Evolutionary conservation across 2,888 invertebrate genomes (phyloP).

Genomic region (Trissolcus japonicus): DNA sequence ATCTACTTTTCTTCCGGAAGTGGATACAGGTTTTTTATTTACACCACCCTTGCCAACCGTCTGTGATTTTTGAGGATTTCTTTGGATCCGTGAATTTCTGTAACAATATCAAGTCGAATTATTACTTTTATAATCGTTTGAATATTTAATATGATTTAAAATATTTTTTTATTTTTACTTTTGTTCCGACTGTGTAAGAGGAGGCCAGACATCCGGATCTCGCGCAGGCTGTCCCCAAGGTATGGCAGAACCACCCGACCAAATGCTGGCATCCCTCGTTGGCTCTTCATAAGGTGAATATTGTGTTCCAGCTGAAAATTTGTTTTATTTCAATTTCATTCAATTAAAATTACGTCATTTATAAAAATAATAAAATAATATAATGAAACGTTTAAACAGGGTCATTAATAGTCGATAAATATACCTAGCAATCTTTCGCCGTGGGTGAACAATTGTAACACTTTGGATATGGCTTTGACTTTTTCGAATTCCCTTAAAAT

Average conservation of each 20-base stretch:
- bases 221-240: constrained; percentile 78
- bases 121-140: too few relatives aligned
- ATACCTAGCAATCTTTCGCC: constrained; percentile 76
- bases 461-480: constrained; percentile 88
- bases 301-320: constrained; percentile 65
- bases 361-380: not conserved
- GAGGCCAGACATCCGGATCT: constrained; percentile 93
- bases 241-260: constrained; percentile 81
- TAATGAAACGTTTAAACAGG: too few relatives aligned
- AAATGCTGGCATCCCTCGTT: constrained; percentile 87
- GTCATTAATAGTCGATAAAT: not conserved
- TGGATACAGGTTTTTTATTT: constrained; percentile 71
- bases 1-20: constrained; percentile 71
- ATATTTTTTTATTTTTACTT: constrained; percentile 75
- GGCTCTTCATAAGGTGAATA: constrained; percentile 79
- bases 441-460: constrained; percentile 85
- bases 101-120: constrained; percentile 1
- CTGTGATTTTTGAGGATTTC: constrained; percentile 67
- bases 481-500: constrained; percentile 93
- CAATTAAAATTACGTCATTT: not conserved
- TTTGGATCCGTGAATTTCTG: constrained; percentile 72
- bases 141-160: too few relatives aligned
- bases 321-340: constrained; percentile 1
- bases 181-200: constrained; percentile 87
- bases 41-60: constrained; percentile 62